These are phyloP conservation scores for Plodia interpunctella DNA, from an alignment of 1,140 invertebrate species.

Conservation along the genomic window DNA sequence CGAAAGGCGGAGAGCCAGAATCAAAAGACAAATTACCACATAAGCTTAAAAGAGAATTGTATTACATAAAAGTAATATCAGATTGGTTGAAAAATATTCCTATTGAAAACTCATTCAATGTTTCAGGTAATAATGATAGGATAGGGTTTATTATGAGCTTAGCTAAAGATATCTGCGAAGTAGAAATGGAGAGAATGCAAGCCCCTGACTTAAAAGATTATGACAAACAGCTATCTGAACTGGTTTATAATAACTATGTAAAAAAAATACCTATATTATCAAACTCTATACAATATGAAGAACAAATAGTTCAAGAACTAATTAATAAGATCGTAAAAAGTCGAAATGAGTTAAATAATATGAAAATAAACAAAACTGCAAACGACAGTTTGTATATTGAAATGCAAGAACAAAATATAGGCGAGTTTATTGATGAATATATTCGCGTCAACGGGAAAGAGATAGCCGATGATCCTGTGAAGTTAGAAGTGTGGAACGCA, in stretches of 20 bases:
- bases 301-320: slow-evolving; percentile 26
- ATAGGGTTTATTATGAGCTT: slow-evolving; percentile 33
- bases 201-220: slow-evolving; percentile 25
- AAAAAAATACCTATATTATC: slow-evolving; percentile 21
- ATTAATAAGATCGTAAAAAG: slow-evolving; percentile 20
- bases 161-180: slow-evolving; percentile 33
- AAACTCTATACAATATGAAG: slow-evolving; percentile 17
- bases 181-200: slow-evolving; percentile 27
- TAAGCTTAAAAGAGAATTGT: slow-evolving; percentile 30
- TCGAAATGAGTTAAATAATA: neutral
- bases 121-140: slow-evolving; percentile 19
- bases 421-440: slow-evolving; percentile 34
- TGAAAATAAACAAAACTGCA: neutral
- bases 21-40: slow-evolving; percentile 14
- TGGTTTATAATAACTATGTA: slow-evolving; percentile 19
- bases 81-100: slow-evolving; percentile 42
- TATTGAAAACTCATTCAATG: slow-evolving; percentile 28
- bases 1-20: slow-evolving; percentile 17
- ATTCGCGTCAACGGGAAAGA: slow-evolving; percentile 26
- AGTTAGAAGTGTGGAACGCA: slow-evolving; percentile 32
- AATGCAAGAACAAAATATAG: slow-evolving; percentile 24
- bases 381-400: slow-evolving; percentile 2
- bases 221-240: slow-evolving; percentile 21
- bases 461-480: slow-evolving; percentile 31
- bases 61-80: slow-evolving; percentile 38